Percentiles rank a stretch among this genome's conserved stretches.
Conservation (phyloP, 2,888 invertebrate species). For the Apantesis nais region DNA sequence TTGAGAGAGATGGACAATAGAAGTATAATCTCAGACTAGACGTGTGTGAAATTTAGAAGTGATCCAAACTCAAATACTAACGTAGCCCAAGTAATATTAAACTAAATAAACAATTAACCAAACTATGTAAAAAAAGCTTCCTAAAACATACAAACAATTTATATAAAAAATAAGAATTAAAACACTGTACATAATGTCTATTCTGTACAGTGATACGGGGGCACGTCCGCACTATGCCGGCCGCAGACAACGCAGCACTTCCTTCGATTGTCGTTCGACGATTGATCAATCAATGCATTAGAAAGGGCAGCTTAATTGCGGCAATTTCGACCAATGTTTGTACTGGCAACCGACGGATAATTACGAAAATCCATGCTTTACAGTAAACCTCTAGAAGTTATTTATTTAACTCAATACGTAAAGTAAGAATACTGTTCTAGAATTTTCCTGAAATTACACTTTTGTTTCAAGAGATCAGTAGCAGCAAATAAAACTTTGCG, state of each 20-base stretch:
- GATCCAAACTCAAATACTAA: not conserved
- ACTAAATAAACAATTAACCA: not conserved
- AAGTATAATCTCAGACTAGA: not conserved
- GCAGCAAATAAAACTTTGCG: no score
- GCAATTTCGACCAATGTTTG: constrained; percentile 77
- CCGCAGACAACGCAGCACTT: constrained; percentile 71
- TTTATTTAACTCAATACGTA: constrained; percentile 1
- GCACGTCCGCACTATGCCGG: constrained; percentile 73
- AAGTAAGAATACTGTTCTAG: not conserved
- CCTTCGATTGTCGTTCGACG: constrained; percentile 77
- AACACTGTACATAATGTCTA: constrained; percentile 16
- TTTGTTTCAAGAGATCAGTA: not conserved
- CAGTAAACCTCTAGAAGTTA: constrained; percentile 27
- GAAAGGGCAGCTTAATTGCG: constrained; percentile 79
- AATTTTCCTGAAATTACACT: no score
- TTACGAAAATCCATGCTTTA: constrained; percentile 53
- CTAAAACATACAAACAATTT: not conserved
- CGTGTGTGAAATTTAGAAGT: not conserved
- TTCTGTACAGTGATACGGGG: constrained; percentile 52
- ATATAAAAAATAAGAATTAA: constrained; percentile 32
- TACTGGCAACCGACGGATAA: constrained; percentile 65
- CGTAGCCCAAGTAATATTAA: not conserved
- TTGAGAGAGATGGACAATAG: no score
- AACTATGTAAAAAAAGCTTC: not conserved
- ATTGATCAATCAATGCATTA: constrained; percentile 84